Conservation (phyloP, 2,113 vertebrate genomes). For the Myiagra hebetior region DNA sequence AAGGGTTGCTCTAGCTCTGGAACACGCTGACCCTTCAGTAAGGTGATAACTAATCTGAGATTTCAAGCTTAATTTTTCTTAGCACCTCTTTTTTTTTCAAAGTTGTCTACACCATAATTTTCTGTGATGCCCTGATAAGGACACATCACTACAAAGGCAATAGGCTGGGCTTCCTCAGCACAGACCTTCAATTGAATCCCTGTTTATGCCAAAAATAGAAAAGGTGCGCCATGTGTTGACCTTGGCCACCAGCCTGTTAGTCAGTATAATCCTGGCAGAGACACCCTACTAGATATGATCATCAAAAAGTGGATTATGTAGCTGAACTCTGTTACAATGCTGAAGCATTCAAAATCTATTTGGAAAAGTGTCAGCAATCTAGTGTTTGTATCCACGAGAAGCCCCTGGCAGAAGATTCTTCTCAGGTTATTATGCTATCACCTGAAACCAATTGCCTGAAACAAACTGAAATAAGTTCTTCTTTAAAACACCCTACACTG, state of each 20-base stretch:
- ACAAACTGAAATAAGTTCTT: slow-evolving; percentile 1
- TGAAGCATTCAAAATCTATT: slow-evolving; percentile 41
- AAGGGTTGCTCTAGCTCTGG: neutral
- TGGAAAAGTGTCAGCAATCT: slow-evolving; percentile 29
- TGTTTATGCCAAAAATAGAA: slow-evolving; percentile 2
- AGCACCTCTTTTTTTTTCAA: neutral
- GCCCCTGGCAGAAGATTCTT: neutral
- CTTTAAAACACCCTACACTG: neutral
- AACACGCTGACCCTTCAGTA: fast-evolving
- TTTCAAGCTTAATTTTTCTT: neutral
- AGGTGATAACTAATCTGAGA: neutral
- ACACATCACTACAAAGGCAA: neutral
- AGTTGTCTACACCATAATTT: neutral
- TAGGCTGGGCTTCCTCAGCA: neutral
- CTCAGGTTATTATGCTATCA: slow-evolving; percentile 17
- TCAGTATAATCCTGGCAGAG: neutral
- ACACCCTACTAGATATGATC: slow-evolving; percentile 9
- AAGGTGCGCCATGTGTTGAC: neutral
- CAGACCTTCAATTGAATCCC: neutral
- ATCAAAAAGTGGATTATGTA: slow-evolving; percentile 48
- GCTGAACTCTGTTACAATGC: slow-evolving; percentile 21
- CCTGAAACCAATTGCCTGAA: slow-evolving; percentile 36
- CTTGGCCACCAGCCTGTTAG: neutral
- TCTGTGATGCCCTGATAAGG: neutral
- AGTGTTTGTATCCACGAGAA: neutral